Base-by-base conservation (phyloP, 2,113 vertebrate species). In the Camelus bactrianus region DNA sequence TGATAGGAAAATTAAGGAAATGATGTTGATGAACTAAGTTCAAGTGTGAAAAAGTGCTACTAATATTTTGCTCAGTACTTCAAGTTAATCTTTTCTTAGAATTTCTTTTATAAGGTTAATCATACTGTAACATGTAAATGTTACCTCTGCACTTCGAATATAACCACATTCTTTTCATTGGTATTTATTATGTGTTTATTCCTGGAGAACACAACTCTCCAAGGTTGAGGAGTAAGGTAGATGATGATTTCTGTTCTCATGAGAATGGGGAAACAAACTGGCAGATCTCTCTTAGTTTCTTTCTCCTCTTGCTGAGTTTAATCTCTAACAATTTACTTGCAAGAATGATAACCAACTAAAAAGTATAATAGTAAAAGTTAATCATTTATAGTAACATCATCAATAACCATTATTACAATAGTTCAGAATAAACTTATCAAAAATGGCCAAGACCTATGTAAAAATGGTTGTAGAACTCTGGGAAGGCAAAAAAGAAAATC, bases 241-340 rank as follows among this genome's bases (percentile, higher is more conserved):
- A 17, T 12, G 30, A 20, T 30, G 42, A 32, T 46, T 88, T 79
- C 35, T 35, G 42, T 81, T 67, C 32, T 35, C 60, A 8, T 50
- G 38, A 32, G 12, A 5, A 48, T 28, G 30, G 11, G 5, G 73
- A 64, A 64, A 76, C 5, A 65, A 90, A 52, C 2, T 28, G 17
- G 19, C n/a, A 75, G 52, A 60, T 79, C 15, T 32, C 50, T 56
- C 77, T 28, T 24, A 4, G 30, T 48, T 72, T 91, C 38, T 83
- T 48, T 91, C 35, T 91, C 32, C 10, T n/a, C 46, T 92, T 91
- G 8, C 38, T 92, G 69, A 91, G 10, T 32, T 77, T 77, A 87
- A 83, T 95, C n/a, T 94, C 42, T 65, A 73, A 67, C 72, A 60
- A 80, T 89, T 56, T 70, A 54, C 42, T 70, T 92, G 26, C 26